Evolutionary conservation across 2,113 vertebrate genomes (phyloP).

Genomic region (Phyllostomus hastatus): DNA sequence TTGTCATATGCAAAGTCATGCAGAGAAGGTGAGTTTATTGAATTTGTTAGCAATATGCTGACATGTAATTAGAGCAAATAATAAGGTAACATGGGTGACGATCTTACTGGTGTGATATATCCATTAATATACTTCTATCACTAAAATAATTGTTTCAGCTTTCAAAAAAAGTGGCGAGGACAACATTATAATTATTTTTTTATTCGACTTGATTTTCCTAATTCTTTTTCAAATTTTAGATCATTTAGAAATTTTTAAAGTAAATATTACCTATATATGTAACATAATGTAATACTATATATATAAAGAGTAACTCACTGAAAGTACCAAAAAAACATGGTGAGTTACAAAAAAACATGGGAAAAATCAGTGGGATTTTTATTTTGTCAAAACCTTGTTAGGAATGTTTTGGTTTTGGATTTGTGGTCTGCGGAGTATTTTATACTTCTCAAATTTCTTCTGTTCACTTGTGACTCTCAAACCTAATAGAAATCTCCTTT

Average conservation of each 20-base stretch:
- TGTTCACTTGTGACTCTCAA: slow-evolving; percentile 73
- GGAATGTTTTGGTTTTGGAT: slow-evolving; percentile 69
- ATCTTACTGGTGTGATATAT: not conserved
- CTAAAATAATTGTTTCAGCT: slow-evolving; percentile 38
- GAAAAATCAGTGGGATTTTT: slow-evolving; percentile 50
- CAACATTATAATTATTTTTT: slow-evolving; percentile 24
- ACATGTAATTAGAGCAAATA: not conserved
- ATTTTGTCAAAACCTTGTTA: slow-evolving; percentile 67
- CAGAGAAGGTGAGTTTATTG: not conserved
- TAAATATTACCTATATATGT: not conserved
- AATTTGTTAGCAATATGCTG: not conserved
- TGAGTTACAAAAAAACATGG: not conserved
- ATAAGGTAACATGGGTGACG: not conserved
- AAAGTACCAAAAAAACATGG: slow-evolving; percentile 19
- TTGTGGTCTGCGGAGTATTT: slow-evolving; percentile 69
- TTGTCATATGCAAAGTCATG: not conserved
- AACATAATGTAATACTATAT: not conserved
- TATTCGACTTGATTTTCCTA: not conserved
- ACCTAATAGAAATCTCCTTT: slow-evolving; percentile 76
- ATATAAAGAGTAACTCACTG: not conserved
- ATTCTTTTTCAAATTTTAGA: slow-evolving; percentile 1
- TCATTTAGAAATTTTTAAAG: not conserved
- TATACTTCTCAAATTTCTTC: slow-evolving; percentile 73
- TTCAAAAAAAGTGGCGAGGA: not conserved
- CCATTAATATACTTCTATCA: not conserved